phyloP scores from a whole-genome alignment of 37 sponge, comb jelly and placozoan species.

The Amphimedon queenslandica region DNA sequence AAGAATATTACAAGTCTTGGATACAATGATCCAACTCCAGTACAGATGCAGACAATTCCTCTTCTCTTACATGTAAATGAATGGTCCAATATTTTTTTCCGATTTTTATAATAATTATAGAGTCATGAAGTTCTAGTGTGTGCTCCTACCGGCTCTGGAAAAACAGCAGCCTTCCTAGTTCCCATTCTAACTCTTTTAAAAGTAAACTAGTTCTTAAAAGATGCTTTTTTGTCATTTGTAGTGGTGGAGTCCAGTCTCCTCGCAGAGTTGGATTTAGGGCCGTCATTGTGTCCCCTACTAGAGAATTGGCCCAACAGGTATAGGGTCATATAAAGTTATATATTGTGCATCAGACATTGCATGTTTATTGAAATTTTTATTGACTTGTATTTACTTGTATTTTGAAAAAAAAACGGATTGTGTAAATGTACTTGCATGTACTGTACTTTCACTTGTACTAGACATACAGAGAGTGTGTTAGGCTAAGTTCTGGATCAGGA shows the following conservation, averaged over 20 bases:
- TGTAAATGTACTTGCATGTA: neutral
- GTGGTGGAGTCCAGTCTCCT: conserved; percentile 42
- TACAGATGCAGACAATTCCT: conserved; percentile 95
- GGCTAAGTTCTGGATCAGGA: conserved; percentile 73
- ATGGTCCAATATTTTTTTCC: neutral
- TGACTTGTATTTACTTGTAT: neutral
- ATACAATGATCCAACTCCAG: conserved; percentile 78
- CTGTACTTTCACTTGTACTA: conserved; percentile 5
- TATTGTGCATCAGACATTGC: neutral
- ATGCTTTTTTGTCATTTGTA: neutral
- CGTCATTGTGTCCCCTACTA: conserved; percentile 89
- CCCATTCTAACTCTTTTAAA: conserved; percentile 84
- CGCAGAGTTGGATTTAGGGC: conserved; percentile 84
- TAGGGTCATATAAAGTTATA: neutral
- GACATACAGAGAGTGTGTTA: conserved; percentile 79
- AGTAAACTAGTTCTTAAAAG: conserved; percentile 20
- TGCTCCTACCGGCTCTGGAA: conserved; percentile 96
- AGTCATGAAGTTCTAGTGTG: conserved; percentile 84
- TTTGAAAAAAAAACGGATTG: neutral
- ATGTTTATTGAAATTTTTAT: neutral
- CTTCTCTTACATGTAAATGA: conserved; percentile 72
- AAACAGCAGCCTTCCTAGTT: conserved; percentile 86
- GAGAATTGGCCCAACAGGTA: conserved; percentile 94
- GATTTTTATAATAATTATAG: conserved; percentile 27
- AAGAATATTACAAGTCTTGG: conserved; percentile 50